phyloP scores from a whole-genome alignment of 2,888 invertebrate genomes.

The Malacosoma neustria region DNA sequence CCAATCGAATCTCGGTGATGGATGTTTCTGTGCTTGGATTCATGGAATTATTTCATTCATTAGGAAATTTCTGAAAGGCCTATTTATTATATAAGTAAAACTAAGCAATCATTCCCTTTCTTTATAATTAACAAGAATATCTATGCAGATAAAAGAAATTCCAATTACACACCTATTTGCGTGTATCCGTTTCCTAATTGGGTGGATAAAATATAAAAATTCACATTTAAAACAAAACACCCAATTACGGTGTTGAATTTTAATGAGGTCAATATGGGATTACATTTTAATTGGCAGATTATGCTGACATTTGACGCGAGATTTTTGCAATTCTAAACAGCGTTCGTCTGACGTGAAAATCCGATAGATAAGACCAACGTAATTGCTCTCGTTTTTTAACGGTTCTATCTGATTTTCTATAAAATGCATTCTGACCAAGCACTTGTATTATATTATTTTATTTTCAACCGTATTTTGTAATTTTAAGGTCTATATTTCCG shows the following conservation, averaged over 20 bases:
- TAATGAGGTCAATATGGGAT: constrained; percentile 22
- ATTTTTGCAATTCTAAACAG: constrained; percentile 46
- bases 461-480: constrained; percentile 16
- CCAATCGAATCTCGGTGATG: too few relatives aligned
- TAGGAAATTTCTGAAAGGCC: too few relatives aligned
- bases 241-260: constrained; percentile 3
- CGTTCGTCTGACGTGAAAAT: constrained; percentile 31
- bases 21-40: too few relatives aligned
- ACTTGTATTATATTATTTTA: constrained; percentile 12
- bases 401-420: constrained; percentile 59
- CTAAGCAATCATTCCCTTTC: too few relatives aligned
- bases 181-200: too few relatives aligned
- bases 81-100: too few relatives aligned
- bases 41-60: too few relatives aligned
- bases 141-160: too few relatives aligned
- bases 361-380: constrained; percentile 53
- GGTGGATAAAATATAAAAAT: neutral
- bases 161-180: too few relatives aligned
- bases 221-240: neutral
- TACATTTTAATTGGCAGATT: constrained; percentile 62
- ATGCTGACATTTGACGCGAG: constrained; percentile 42
- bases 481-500: constrained; percentile 17
- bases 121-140: too few relatives aligned
- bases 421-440: constrained; percentile 34
- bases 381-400: constrained; percentile 70